Base-by-base conservation (phyloP, 2,113 vertebrate genomes). In the Menura novaehollandiae region DNA sequence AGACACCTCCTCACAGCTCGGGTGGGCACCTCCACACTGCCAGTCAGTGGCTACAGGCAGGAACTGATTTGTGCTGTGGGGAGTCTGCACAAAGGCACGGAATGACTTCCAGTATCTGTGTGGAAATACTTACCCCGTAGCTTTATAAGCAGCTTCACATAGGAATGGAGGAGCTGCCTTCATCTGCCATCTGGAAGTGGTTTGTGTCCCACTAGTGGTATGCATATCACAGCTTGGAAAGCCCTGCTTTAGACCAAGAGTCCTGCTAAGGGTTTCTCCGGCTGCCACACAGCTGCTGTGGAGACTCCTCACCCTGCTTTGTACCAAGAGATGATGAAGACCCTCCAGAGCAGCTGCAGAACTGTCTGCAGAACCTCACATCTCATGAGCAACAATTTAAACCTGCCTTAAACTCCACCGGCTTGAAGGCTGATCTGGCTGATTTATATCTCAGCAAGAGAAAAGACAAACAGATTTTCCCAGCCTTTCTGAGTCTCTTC, bases 391-490 rank as follows among this genome's bases (percentile, higher is more conserved):
- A 92, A 46, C 77, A 33, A 41, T 49, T 79, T 69, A 85, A 94
- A 94, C 81, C 71, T 91, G 59, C 75, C 79, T 33, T 46, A 72
- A 93, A 88, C 51, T 80, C 62, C 1, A 1, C 10, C 43, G 53
- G 49, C 43, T 89, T 20, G 53, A 72, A 44, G 55, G 59, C 64
- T 91, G 85, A 62, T 63, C 39, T 77, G 55, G 43, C n/a, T 95
- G 88, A 89, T 93, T 93, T 78, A 77, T 86, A 95, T 80, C 80
- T 56, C 5, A 4, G n/a, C 21, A 71, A 68, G 66, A 82, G 64
- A 85, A 92, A 92, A 91, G 80, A 81, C 72, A 89, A 87, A 62
- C 46, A 91, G 68, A 87, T 92, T 84, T 90, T 93, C 86, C 47
- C 51, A 81, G 73, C 35, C 73, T 90, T 81, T 75, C 58, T 16